Evolutionary conservation across 2,797 vertebrate species (phyloP).

Genomic region (Botia almorhae): DNA sequence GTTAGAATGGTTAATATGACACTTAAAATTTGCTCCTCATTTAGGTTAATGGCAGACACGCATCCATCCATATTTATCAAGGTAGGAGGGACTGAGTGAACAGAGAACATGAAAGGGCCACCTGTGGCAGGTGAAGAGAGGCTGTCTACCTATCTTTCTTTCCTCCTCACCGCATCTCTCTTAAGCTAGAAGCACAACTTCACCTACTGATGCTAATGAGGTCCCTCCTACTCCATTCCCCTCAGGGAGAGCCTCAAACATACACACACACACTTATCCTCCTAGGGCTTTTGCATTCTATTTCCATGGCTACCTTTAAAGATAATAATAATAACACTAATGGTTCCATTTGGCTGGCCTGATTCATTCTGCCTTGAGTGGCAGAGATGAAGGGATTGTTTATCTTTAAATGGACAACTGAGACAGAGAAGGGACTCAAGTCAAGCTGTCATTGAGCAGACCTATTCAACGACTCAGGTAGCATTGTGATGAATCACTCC

Average conservation of each 20-base stretch:
- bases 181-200: constrained; percentile 37
- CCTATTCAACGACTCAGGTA: constrained; percentile 18
- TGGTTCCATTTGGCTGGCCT: constrained; percentile 59
- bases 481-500: constrained; percentile 20
- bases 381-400: constrained; percentile 68
- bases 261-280: constrained; percentile 36
- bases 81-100: constrained; percentile 52
- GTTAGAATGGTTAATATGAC: constrained; percentile 65
- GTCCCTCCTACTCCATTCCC: constrained; percentile 47
- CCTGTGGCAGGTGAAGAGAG: constrained; percentile 76
- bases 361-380: constrained; percentile 67
- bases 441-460: constrained; percentile 46
- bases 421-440: constrained; percentile 33
- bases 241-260: constrained; percentile 16
- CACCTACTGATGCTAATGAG: constrained; percentile 48
- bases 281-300: constrained; percentile 51
- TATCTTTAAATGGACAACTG: constrained; percentile 57
- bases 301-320: constrained; percentile 61
- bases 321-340: constrained; percentile 55
- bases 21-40: constrained; percentile 62
- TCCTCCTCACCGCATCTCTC: constrained; percentile 36
- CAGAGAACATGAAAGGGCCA: constrained; percentile 73
- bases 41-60: constrained; percentile 57
- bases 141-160: constrained; percentile 52
- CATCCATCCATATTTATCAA: constrained; percentile 72